phyloP scores from a whole-genome alignment of 30 jellyfish, hydroid and myxozoan species.

The Chironex yamaguchii region DNA sequence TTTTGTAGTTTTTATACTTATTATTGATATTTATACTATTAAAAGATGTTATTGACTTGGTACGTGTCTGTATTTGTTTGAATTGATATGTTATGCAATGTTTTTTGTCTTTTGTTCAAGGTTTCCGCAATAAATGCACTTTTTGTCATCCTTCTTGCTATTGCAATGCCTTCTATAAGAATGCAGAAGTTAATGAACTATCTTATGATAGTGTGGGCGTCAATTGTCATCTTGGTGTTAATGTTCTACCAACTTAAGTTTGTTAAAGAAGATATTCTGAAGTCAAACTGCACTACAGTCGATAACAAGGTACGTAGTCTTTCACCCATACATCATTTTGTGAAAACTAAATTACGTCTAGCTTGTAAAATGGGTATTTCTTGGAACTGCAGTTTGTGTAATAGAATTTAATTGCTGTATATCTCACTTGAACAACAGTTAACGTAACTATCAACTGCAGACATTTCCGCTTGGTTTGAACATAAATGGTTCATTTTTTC shows the following conservation, averaged over 20 bases:
- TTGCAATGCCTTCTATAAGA: conserved; percentile 92
- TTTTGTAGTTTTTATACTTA: no score
- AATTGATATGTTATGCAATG: not conserved
- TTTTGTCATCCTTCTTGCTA: conserved; percentile 71
- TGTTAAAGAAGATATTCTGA: conserved; percentile 83
- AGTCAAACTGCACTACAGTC: conserved; percentile 82
- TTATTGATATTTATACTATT: not conserved
- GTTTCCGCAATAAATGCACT: conserved; percentile 97
- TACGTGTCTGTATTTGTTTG: not conserved
- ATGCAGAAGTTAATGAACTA: conserved; percentile 81
- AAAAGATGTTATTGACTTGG: not conserved
- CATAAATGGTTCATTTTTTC: no score
- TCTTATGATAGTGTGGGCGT: conserved; percentile 90
- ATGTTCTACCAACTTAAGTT: conserved; percentile 93
- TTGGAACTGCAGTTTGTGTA: no score
- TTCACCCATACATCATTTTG: no score
- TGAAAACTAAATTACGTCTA: no score
- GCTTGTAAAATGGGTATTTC: no score
- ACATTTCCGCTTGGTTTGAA: no score
- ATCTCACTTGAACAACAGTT: no score
- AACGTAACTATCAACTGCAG: no score
- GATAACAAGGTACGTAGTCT: conserved; percentile 61
- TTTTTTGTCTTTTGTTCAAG: conserved; percentile 4
- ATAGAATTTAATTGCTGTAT: no score
- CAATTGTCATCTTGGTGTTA: conserved; percentile 78